Base-by-base conservation (phyloP, 2,888 invertebrate genomes). In the Taphrorychus bicolor region DNA sequence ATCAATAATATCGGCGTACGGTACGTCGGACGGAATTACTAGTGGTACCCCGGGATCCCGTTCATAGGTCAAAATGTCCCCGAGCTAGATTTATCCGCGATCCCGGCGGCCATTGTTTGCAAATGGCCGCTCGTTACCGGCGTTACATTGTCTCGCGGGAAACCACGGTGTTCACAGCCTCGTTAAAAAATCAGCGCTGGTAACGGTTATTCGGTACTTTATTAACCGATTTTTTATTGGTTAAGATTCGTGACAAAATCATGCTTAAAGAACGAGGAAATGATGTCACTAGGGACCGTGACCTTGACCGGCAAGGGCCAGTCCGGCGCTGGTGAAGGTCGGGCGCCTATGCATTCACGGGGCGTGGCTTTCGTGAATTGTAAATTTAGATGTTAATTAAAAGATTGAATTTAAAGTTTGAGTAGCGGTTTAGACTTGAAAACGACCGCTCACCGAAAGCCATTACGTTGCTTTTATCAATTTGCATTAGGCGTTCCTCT, bases 21-120 rank as follows among this genome's bases (percentile, higher is more conserved):
- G 62, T 58, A 67, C 67, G 62, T 59, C 62, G 54, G 49, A 62
- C 53, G 62, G 62, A 67, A 67, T 67, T 67, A 67, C 62, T 67
- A 67, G 62, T 63, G 48, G 57, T 67, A 62, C 54, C 62, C 51
- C 42, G 72, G 73, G 73, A 68, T 76, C 76, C 76, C 76, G 77
- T 76, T 76, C 75, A 70, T 73, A 73, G 77, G 76, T 76, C 76
- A 76, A 74, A 77, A 74, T 75, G 76, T 76, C 73, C 74, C 72
- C 74, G 64, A 76, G 76, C 75, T 75, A 77, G 76, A 77, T 78
- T 78, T 78, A 78, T 78, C 73, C 73, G 72, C 69, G 75, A 24
- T 63, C 74, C 73, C 76, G 75, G 74, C 76, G 75, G 75, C 79
- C 79, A 81, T 81, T 81, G 81, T 81, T 79, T 81, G 81, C 80